Evolutionary conservation across 2,797 vertebrate species (phyloP), one percentile per base, ranked within the genome.

Genomic region (Peromyscus nudipes): DNA sequence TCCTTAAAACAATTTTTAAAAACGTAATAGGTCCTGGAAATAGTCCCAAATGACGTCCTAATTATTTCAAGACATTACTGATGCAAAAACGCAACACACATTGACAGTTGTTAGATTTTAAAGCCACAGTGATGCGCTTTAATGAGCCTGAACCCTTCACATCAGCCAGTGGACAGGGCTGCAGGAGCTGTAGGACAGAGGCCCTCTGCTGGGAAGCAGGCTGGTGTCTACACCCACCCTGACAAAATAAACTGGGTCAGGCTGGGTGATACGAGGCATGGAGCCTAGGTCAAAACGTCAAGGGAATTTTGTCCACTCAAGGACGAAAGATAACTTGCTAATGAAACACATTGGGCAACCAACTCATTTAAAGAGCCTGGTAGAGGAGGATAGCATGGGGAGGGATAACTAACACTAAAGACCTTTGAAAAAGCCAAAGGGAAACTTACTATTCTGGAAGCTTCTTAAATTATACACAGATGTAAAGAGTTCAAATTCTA

Each of bases 41-140:
- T n/a, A 52, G 71, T 82, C 80, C 8, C 81, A 69, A 77, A 55
- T 34, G 40, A 82, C 86, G 46, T 31, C 34, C 7, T 46, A 19
- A 43, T 81, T 97, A 81, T 95, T 96, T 89, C 40, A 86, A 89
- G 25, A 34, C 69, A 86, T 43, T n/a, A 69, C 87, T 49, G 60
- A 83, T 34, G 57, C 31, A 34, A 76, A 3, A 62, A 75, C 67
- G 71, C 64, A 64, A 64, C 19, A 75, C 21, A 69, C 76, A 37
- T 5, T 27, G 49, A 43, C 7, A 75, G 23, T 19, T 52, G 55
- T 52, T 1, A 0, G 37, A 81, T 25, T 27, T 14, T 25, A n/a
- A 96, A 75, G 69, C 25, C 52, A 17, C 13, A 11, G 6, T 52
- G 27, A 34, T 52, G 3, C n/a, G 16, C 77, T 55, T 46, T 69